Percentiles rank a stretch among this genome's conserved stretches.
Evolutionary conservation across 2,797 vertebrate genomes (phyloP).

Genomic region (Myotis myotis): DNA sequence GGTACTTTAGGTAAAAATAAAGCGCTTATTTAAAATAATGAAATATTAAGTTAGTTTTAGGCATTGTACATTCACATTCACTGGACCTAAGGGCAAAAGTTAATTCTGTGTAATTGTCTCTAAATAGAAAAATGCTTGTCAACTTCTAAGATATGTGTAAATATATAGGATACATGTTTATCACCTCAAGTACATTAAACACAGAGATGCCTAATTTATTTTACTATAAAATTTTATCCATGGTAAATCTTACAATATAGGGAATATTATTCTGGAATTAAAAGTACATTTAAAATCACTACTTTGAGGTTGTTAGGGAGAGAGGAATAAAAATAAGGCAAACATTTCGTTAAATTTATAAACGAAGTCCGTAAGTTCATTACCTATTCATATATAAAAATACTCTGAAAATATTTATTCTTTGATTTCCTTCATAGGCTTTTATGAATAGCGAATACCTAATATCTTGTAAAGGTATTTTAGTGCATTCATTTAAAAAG

Average conservation of each 20-base stretch:
- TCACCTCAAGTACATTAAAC: neutral
- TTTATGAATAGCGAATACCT: neutral
- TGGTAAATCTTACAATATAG: neutral
- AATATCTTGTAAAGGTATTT: constrained; percentile 12
- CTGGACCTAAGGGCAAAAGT: neutral
- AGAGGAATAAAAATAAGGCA: neutral
- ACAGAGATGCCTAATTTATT: neutral
- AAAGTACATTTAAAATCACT: constrained; percentile 24
- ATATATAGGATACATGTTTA: neutral
- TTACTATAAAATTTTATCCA: neutral
- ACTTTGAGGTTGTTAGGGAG: neutral
- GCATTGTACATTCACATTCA: neutral
- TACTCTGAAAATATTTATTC: neutral
- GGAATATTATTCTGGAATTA: neutral
- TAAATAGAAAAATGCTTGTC: neutral
- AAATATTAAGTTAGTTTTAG: neutral
- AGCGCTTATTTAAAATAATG: constrained; percentile 5
- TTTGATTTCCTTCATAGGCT: neutral
- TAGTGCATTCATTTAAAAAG: neutral
- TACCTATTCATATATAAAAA: neutral
- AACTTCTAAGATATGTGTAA: neutral
- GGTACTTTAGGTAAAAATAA: constrained; percentile 31
- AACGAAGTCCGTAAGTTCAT: neutral
- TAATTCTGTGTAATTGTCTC: neutral
- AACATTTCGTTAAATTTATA: constrained; percentile 17